Percentiles rank a stretch among this genome's conserved stretches.
Conservation (phyloP, 1,140 invertebrate species). For the Heliothis virescens region DNA sequence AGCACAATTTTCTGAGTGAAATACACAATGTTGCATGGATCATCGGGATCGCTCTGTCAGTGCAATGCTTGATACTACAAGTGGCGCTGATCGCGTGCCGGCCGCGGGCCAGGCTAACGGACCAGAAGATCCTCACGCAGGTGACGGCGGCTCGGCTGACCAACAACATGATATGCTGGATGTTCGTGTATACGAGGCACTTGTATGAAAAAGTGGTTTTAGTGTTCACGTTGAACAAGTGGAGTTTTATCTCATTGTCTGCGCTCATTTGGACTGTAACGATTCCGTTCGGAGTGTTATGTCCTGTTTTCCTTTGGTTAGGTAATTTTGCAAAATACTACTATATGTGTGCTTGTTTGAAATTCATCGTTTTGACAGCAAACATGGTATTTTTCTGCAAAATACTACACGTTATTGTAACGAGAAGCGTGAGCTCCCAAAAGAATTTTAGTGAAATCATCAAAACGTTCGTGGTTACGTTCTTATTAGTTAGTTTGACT, state of each 20-base stretch:
- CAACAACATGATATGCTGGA: conserved; percentile 51
- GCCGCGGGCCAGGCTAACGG: conserved; percentile 45
- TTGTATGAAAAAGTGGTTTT: conserved; percentile 55
- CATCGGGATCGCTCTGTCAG: conserved; percentile 49
- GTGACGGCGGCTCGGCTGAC: conserved; percentile 47
- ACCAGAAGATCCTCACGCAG: conserved; percentile 55
- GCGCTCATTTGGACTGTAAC: conserved; percentile 41
- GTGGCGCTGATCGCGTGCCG: conserved; percentile 34
- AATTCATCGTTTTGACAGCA: conserved; percentile 51
- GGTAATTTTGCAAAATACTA: conserved; percentile 42
- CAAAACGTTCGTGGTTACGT: conserved; percentile 39
- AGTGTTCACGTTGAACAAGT: conserved; percentile 42
- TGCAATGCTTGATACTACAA: conserved; percentile 46
- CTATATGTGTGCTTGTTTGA: conserved; percentile 43
- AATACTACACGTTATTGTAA: conserved; percentile 52
- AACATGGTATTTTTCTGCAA: conserved; percentile 54
- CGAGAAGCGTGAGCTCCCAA: background rate
- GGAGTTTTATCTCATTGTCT: conserved; percentile 34
- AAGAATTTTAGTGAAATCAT: conserved; percentile 32
- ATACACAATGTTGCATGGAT: conserved; percentile 36
- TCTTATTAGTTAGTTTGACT: conserved; percentile 49
- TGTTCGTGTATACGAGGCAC: conserved; percentile 57
- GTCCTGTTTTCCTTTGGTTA: background rate
- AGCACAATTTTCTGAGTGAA: too few species aligned
- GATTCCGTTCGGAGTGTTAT: conserved; percentile 34